Evolutionary conservation across 30 jellyfish, hydroid and myxozoan species (phyloP).

Genomic region (Aurelia sp.): DNA sequence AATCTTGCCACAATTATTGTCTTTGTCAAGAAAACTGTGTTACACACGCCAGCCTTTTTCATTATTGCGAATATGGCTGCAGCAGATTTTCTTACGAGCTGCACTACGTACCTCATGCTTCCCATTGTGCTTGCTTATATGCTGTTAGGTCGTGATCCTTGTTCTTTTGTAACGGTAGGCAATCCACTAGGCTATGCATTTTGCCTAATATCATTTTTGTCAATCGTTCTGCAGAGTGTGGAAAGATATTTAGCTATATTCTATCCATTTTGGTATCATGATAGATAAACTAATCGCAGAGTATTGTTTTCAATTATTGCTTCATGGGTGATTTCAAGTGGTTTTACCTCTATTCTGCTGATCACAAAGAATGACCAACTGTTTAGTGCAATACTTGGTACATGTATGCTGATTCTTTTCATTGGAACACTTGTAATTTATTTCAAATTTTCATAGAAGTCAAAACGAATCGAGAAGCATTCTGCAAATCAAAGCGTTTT

Average conservation of each 20-base stretch:
- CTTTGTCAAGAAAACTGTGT: no score
- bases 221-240: neutral
- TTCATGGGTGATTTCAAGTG: neutral
- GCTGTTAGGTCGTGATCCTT: constrained; percentile 34
- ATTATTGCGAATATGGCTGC: no score
- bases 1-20: no score
- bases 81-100: no score
- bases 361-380: neutral
- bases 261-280: constrained; percentile 17
- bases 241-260: constrained; percentile 10
- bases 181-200: constrained; percentile 40
- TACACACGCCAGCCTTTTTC: no score
- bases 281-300: neutral
- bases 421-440: neutral
- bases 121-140: no score
- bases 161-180: constrained; percentile 46
- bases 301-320: neutral
- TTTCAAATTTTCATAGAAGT: neutral
- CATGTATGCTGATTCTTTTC: neutral
- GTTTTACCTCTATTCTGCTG: neutral
- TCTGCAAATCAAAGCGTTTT: neutral
- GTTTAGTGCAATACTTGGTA: neutral
- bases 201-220: constrained; percentile 23
- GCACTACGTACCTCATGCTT: no score
- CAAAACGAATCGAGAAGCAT: neutral